These are phyloP conservation scores for Sparus aurata DNA, from an alignment of 2,797 vertebrate genomes.

Conservation along the genomic window DNA sequence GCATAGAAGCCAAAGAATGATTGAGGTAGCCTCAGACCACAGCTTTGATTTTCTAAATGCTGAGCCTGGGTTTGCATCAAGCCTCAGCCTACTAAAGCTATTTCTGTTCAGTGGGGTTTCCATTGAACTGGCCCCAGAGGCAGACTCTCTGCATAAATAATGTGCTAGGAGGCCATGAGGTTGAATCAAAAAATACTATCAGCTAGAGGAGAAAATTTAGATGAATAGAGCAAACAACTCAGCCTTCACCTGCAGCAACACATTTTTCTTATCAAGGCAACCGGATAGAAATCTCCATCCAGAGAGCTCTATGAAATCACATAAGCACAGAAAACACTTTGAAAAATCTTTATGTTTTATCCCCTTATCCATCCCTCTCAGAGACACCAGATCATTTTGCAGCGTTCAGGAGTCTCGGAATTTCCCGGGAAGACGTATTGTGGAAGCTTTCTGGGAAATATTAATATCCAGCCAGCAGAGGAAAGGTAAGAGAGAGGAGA, in stretches of 20 bases:
- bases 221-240: slow-evolving; percentile 64
- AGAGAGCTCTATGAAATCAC: slow-evolving; percentile 59
- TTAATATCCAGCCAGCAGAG: slow-evolving; percentile 80
- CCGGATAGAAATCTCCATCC: slow-evolving; percentile 65
- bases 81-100: slow-evolving; percentile 49
- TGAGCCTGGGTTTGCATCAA: slow-evolving; percentile 62
- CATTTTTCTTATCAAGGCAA: slow-evolving; percentile 67
- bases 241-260: slow-evolving; percentile 69
- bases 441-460: slow-evolving; percentile 83
- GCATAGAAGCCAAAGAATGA: slow-evolving; percentile 69
- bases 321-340: slow-evolving; percentile 47
- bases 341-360: slow-evolving; percentile 71
- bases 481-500: slow-evolving; percentile 68
- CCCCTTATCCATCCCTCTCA: slow-evolving; percentile 75
- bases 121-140: slow-evolving; percentile 54
- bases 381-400: slow-evolving; percentile 80
- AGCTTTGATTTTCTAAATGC: slow-evolving; percentile 68
- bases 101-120: slow-evolving; percentile 65
- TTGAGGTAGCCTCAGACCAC: slow-evolving; percentile 49
- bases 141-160: slow-evolving; percentile 63
- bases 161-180: slow-evolving; percentile 47
- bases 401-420: slow-evolving; percentile 72
- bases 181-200: slow-evolving; percentile 58
- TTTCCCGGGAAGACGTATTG: slow-evolving; percentile 83
- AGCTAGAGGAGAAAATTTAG: slow-evolving; percentile 49